phyloP scores from a whole-genome alignment of 2,113 vertebrate species.

The Cnemophilus loriae region DNA sequence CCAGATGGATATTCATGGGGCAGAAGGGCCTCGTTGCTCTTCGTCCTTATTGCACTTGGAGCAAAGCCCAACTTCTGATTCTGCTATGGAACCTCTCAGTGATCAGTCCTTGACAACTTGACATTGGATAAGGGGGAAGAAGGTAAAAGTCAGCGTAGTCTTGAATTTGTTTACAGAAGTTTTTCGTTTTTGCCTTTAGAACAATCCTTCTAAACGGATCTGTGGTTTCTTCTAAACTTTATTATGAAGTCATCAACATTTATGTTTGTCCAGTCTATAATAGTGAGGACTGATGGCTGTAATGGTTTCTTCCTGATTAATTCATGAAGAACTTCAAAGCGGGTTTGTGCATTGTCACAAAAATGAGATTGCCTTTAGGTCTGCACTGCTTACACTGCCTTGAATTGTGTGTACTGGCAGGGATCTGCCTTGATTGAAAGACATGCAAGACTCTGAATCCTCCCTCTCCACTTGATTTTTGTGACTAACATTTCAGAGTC shows the following conservation, averaged over 20 bases:
- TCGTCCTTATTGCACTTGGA: not conserved
- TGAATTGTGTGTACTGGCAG: not conserved
- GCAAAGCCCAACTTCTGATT: not conserved
- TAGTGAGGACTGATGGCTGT: not conserved
- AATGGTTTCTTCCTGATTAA: not conserved
- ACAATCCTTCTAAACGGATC: not conserved
- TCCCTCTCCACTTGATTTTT: not conserved
- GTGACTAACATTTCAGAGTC: not conserved
- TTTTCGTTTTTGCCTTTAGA: not conserved
- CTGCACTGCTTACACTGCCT: not conserved
- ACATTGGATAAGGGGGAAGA: not conserved
- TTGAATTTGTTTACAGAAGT: not conserved
- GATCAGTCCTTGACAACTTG: not conserved
- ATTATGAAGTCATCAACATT: not conserved
- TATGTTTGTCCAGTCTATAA: not conserved
- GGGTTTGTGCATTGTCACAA: not conserved
- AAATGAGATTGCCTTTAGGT: not conserved
- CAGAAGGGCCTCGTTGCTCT: not conserved
- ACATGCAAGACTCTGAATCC: not conserved
- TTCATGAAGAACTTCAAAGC: not conserved
- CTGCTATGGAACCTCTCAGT: not conserved
- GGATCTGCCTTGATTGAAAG: not conserved
- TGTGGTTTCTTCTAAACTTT: not conserved
- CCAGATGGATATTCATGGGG: accelerated
- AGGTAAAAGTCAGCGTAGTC: not conserved